Conservation (phyloP, 2,888 invertebrate species). For the Uloborus plumipes region DNA sequence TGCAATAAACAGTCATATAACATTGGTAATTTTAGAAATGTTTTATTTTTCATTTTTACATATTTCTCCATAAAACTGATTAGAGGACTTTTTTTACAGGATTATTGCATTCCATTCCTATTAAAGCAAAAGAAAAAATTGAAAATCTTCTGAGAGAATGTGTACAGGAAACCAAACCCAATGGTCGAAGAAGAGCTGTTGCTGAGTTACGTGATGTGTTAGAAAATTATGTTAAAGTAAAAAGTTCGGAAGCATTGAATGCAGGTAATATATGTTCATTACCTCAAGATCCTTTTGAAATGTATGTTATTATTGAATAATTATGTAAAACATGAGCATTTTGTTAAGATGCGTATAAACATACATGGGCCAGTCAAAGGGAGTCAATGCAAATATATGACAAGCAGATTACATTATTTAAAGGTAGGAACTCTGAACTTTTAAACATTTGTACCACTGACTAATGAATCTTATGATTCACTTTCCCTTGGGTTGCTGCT, state of each 20-base stretch:
- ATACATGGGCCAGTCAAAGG: no score
- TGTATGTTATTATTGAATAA: not conserved
- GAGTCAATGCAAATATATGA: no score
- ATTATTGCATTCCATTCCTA: constrained; percentile 63
- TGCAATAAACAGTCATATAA: not conserved
- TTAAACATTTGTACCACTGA: no score
- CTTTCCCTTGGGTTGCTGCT: no score
- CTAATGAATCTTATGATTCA: no score
- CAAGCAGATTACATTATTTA: no score
- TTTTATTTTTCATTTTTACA: not conserved
- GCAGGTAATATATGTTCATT: not conserved
- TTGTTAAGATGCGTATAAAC: no score
- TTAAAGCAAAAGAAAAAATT: constrained; percentile 57
- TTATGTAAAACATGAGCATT: no score
- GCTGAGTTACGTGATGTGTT: constrained; percentile 64
- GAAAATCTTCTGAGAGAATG: constrained; percentile 66
- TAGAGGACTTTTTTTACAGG: constrained; percentile 40
- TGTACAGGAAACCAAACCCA: constrained; percentile 65
- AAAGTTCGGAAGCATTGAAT: constrained; percentile 34
- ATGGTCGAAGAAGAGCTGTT: constrained; percentile 64
- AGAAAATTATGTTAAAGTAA: constrained; percentile 58
- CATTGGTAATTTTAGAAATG: not conserved
- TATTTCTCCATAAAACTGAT: not conserved
- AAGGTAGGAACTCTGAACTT: no score
- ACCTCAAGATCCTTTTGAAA: not conserved